Evolutionary conservation across 2,113 vertebrate species (phyloP).

Genomic region (Brachyhypopomus occidentalis): DNA sequence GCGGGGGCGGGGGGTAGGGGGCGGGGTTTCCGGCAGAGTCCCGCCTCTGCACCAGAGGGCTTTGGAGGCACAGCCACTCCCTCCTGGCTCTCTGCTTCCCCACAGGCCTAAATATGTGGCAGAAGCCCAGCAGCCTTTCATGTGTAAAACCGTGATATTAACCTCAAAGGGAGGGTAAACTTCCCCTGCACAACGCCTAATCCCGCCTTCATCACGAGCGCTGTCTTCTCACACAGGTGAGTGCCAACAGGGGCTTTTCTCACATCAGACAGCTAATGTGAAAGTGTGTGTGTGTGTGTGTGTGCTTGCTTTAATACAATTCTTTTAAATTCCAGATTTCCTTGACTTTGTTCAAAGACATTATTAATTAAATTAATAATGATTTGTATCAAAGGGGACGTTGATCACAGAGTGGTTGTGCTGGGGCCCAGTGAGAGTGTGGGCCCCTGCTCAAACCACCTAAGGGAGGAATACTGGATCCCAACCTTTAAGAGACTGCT

Average conservation of each 20-base stretch:
- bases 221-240: constrained; percentile 50
- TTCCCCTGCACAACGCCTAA: constrained; percentile 62
- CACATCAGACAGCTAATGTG: constrained; percentile 28
- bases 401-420: not conserved
- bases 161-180: constrained; percentile 63
- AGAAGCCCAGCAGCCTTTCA: constrained; percentile 63
- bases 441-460: not conserved
- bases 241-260: constrained; percentile 25
- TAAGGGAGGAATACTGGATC: constrained; percentile 3
- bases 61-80: constrained; percentile 53
- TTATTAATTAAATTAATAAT: not conserved
- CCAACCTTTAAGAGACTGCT: constrained; percentile 1
- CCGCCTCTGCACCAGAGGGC: constrained; percentile 28
- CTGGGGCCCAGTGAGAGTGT: not conserved
- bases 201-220: constrained; percentile 55
- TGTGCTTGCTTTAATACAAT: constrained; percentile 15
- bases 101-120: constrained; percentile 62
- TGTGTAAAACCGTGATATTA: constrained; percentile 64
- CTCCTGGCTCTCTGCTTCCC: constrained; percentile 59
- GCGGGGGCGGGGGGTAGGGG: not conserved
- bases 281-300: constrained; percentile 6
- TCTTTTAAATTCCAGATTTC: constrained; percentile 12
- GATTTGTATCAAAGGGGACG: no score
- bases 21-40: no score
- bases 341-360: not conserved